Conservation (phyloP, 1,140 invertebrate genomes). For the Linepithema humile region DNA sequence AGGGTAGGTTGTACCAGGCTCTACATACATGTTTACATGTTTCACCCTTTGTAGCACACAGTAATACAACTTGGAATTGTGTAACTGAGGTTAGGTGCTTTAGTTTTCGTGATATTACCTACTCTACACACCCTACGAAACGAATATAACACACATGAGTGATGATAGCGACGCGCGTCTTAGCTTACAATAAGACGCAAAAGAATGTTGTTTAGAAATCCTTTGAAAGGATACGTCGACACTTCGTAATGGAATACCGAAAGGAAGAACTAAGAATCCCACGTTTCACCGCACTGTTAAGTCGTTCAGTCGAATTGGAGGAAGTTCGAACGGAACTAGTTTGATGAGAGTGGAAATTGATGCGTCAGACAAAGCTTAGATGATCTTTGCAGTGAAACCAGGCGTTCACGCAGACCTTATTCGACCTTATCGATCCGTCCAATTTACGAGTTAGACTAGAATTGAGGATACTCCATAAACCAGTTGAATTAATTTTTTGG, state of each 20-base stretch:
- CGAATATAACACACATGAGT: background rate
- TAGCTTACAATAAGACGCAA: constrained; percentile 1
- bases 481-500: background rate
- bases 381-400: constrained; percentile 39
- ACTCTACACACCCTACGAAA: background rate
- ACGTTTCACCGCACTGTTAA: background rate
- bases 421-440: constrained; percentile 15
- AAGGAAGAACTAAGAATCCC: constrained; percentile 22
- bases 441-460: constrained; percentile 17
- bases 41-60: constrained; percentile 17
- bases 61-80: background rate
- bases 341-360: constrained; percentile 54
- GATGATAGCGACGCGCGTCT: constrained; percentile 23
- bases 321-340: constrained; percentile 45
- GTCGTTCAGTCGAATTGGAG: constrained; percentile 9
- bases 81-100: background rate
- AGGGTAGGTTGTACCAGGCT: too few species aligned
- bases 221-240: constrained; percentile 2
- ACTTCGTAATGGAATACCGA: constrained; percentile 37
- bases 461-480: background rate
- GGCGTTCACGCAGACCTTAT: constrained; percentile 4
- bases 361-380: constrained; percentile 34
- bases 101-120: constrained; percentile 33
- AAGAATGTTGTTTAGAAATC: constrained; percentile 23
- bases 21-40: background rate